These are phyloP conservation scores for Leptopilina syphax DNA, from an alignment of 2,888 invertebrate species.

Conservation along the genomic window DNA sequence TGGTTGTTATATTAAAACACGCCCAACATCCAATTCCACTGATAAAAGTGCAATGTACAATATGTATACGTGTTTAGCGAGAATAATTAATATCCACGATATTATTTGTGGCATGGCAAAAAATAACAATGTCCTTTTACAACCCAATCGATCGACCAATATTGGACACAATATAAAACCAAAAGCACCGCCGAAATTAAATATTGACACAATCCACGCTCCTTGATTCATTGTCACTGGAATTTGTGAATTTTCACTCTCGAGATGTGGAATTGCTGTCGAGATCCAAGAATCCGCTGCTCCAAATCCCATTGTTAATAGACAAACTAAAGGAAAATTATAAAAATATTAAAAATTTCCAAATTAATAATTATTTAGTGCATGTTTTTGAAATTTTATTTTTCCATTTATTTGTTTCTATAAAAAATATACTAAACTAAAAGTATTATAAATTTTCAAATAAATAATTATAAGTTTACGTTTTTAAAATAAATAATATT, in stretches of 20 bases:
- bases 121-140: not conserved
- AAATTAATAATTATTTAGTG: no score
- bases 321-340: not conserved
- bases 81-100: not conserved
- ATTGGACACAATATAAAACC: constrained; percentile 4
- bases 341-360: no score
- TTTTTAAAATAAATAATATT: no score
- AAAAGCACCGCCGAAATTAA: not conserved
- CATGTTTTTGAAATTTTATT: no score
- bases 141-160: constrained; percentile 1
- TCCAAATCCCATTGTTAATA: not conserved
- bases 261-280: not conserved
- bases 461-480: no score
- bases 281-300: constrained; percentile 4
- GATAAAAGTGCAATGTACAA: not conserved
- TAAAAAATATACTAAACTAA: no score
- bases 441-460: no score
- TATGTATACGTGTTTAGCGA: not conserved
- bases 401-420: no score
- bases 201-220: not conserved
- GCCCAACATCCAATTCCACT: constrained; percentile 73
- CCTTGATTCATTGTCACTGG: not conserved
- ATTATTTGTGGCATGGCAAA: not conserved
- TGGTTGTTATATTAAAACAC: constrained; percentile 78
- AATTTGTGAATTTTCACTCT: not conserved